Evolutionary conservation across 2,113 vertebrate genomes (phyloP).

Genomic region (Corynorhinus townsendii): DNA sequence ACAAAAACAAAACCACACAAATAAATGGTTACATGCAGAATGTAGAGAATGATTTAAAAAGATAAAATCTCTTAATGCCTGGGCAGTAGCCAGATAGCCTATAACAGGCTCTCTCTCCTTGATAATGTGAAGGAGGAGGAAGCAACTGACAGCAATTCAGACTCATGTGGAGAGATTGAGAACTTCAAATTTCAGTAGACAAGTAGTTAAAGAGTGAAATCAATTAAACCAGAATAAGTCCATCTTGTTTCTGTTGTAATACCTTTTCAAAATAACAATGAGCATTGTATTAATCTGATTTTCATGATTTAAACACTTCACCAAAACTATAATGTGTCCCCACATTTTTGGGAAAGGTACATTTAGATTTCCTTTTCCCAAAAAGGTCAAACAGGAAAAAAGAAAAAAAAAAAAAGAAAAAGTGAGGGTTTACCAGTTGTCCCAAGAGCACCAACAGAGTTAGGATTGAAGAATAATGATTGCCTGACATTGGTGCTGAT

Average conservation of each 20-base stretch:
- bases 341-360: background rate
- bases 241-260: slow-evolving; percentile 36
- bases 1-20: slow-evolving; percentile 68
- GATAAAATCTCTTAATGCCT: slow-evolving; percentile 57
- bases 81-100: background rate
- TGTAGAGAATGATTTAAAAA: slow-evolving; percentile 69
- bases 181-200: slow-evolving; percentile 31
- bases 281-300: background rate
- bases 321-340: background rate
- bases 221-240: background rate
- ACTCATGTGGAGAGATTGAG: slow-evolving; percentile 36
- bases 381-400: background rate
- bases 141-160: slow-evolving; percentile 27
- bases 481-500: background rate
- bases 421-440: background rate
- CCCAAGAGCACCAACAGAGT: background rate
- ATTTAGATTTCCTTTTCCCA: background rate
- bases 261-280: background rate
- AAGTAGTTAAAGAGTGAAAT: background rate
- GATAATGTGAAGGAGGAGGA: background rate
- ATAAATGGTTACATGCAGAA: slow-evolving; percentile 65
- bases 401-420: background rate
- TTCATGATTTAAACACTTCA: background rate
- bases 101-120: background rate
- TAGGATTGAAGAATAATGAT: background rate